Base-by-base conservation (phyloP, 92 coral and sea anemone species). In the Chrysogorgia sp. region DNA sequence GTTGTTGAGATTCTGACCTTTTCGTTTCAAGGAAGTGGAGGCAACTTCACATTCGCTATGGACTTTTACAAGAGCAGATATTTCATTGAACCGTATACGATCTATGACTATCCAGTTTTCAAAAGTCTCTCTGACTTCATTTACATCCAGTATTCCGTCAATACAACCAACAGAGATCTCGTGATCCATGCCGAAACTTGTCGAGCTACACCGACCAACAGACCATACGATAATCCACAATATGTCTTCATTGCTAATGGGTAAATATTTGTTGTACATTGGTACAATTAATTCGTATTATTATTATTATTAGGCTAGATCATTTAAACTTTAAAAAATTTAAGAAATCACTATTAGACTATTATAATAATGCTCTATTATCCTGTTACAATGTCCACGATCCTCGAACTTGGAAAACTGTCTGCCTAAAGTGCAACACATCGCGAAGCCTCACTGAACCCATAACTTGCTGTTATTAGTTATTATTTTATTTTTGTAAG, bases 101-200 rank as follows among this genome's bases (percentile, higher is more conserved):
- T 57, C 3, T 34, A 28, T 43, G 77, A 71, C 77, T 71, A 71
- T 29, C 77, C 77, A 48, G 62, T 71, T 1, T 17, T 33, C 43
- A 71, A 48, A 34, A 10, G 30, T 26, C 23, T 71, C 23, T 71
- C 77, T 3, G 74, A 67, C 47, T 35, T 35, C 47, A 30, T 67
- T 23, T 67, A 67, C 58, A 43, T 67, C 29, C 74, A 71, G 29
- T 71, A 71, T 23, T 71, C 62, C 12, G n/a, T 71, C 35, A 71
- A 71, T 61, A 47, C 61, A 19, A 48, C 59, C 21, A 48, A 48
- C 62, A 4, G 33, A 7, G 35, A 52, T 47, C 77, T 71, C 29
- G 63, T 71, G 19, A 61, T 71, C 37, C 77, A 57, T 20, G 77
- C 77, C 8, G 77, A 71, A 30, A 71, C 77, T 0, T 71, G 77